Conservation (phyloP, 2,888 invertebrate species). For the Oscheius sp. region DNA sequence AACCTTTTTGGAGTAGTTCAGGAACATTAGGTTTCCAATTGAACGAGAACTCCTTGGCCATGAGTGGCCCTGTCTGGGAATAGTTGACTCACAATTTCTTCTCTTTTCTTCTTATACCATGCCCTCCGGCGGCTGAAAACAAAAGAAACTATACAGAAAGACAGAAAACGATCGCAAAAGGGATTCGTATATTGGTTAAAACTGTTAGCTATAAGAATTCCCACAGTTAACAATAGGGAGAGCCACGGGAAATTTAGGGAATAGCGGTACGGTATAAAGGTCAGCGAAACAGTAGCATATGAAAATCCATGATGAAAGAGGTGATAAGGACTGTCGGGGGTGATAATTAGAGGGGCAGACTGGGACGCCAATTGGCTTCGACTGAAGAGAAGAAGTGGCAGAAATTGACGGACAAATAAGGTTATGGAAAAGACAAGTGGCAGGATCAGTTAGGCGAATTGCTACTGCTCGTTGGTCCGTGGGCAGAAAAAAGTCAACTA, state of each 20-base stretch:
- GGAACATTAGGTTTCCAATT: constrained; percentile 97
- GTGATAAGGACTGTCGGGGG: constrained; percentile 6
- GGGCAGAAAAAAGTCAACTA: constrained; percentile 19
- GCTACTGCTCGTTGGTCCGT: constrained; percentile 1
- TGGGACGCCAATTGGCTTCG: not conserved
- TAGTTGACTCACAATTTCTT: constrained; percentile 23
- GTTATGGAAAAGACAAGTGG: not conserved
- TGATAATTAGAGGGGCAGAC: constrained; percentile 4
- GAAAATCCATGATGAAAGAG: constrained; percentile 1
- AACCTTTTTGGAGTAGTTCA: constrained; percentile 85
- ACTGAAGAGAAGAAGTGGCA: not conserved
- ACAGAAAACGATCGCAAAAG: not conserved
- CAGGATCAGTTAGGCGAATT: constrained; percentile 12
- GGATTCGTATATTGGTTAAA: not conserved
- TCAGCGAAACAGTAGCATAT: not conserved
- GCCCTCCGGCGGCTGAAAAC: constrained; percentile 26
- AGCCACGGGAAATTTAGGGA: not conserved
- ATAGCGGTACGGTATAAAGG: not conserved
- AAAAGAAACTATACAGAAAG: not conserved
- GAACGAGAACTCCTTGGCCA: constrained; percentile 99
- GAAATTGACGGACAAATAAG: too few relatives aligned
- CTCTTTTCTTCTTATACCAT: constrained; percentile 25
- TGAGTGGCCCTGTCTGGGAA: constrained; percentile 73
- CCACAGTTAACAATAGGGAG: not conserved
- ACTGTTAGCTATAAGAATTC: not conserved